These are phyloP conservation scores for Dasyprocta punctata DNA, from an alignment of 2,113 vertebrate species.

Conservation along the genomic window DNA sequence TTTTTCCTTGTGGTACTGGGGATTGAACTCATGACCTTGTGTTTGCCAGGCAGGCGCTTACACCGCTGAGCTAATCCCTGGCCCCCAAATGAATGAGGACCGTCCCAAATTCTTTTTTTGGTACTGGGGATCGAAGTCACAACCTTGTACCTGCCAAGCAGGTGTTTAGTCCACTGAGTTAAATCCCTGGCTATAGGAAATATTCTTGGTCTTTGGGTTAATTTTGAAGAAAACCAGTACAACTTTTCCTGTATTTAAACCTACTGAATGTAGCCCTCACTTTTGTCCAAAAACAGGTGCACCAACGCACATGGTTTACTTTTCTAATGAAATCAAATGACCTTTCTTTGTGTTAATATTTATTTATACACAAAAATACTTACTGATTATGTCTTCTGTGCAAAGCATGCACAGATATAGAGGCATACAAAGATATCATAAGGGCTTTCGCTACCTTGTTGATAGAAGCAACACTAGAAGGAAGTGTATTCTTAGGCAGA, in stretches of 20 bases:
- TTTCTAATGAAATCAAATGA: slow-evolving; percentile 36
- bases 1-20: too few relatives aligned
- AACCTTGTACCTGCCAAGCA: too few relatives aligned
- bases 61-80: too few relatives aligned
- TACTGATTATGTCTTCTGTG: neutral
- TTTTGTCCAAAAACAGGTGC: neutral
- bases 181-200: too few relatives aligned
- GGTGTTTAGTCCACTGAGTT: too few relatives aligned
- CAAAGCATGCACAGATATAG: neutral
- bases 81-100: too few relatives aligned
- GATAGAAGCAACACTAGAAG: neutral
- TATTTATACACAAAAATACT: neutral
- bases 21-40: too few relatives aligned
- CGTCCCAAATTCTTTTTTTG: too few relatives aligned
- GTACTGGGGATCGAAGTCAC: too few relatives aligned
- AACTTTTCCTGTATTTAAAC: neutral
- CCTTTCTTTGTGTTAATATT: neutral
- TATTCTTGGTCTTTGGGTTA: neutral
- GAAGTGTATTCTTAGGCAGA: neutral
- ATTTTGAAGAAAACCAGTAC: neutral
- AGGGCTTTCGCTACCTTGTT: neutral
- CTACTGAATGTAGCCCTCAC: neutral
- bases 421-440: neutral
- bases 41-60: too few relatives aligned
- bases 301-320: neutral